Percentiles rank a stretch among this genome's conserved stretches.
Conservation (phyloP, 2,888 invertebrate genomes). For the Mycalesis mineus region DNA sequence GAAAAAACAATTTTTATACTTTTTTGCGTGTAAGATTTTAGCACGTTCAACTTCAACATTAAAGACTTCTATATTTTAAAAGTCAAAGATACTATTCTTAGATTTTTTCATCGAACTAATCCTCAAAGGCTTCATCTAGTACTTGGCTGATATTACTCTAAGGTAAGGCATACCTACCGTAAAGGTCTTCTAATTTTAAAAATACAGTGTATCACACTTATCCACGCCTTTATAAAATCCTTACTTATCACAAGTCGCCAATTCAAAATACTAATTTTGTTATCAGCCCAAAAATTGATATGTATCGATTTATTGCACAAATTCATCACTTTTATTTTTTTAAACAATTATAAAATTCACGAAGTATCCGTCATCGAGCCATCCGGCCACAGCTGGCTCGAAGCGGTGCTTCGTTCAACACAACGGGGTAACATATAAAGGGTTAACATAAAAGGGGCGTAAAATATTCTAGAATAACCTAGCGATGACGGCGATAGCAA, state of each 20-base stretch:
- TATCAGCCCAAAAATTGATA: slow-evolving; percentile 75
- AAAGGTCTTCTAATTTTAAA: slow-evolving; percentile 61
- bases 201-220: slow-evolving; percentile 60
- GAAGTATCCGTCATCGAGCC: slow-evolving; percentile 51
- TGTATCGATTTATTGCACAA: slow-evolving; percentile 74
- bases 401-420: slow-evolving; percentile 47
- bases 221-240: slow-evolving; percentile 47
- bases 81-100: slow-evolving; percentile 7
- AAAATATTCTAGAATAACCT: slow-evolving; percentile 52
- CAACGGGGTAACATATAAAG: slow-evolving; percentile 34
- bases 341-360: slow-evolving; percentile 43
- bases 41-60: too few relatives aligned
- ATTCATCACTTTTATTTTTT: slow-evolving; percentile 61
- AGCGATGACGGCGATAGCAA: slow-evolving; percentile 46
- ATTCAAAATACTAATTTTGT: slow-evolving; percentile 56
- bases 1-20: background rate
- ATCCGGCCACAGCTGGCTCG: slow-evolving; percentile 74
- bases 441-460: slow-evolving; percentile 7
- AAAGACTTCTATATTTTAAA: background rate
- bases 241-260: slow-evolving; percentile 66
- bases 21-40: slow-evolving; percentile 2
- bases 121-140: slow-evolving; percentile 37
- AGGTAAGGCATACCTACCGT: slow-evolving; percentile 66
- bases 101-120: slow-evolving; percentile 7
- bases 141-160: slow-evolving; percentile 48